Percentiles rank a stretch among this genome's conserved stretches.
These are phyloP conservation scores for Leptopilina clavipes DNA, from an alignment of 1,140 invertebrate species.

Conservation along the genomic window DNA sequence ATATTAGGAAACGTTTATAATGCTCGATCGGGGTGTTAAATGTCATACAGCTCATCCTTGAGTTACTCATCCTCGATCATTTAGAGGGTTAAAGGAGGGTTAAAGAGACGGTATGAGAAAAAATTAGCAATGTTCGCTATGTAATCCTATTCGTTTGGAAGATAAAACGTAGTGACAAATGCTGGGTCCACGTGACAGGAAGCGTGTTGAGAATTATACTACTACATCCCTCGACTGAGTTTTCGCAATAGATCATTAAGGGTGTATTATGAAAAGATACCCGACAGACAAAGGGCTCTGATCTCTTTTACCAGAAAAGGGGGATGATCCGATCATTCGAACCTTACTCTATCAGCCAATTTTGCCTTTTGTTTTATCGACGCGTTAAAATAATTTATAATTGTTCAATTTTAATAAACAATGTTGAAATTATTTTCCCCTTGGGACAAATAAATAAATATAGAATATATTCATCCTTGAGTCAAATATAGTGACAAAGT, in stretches of 20 bases:
- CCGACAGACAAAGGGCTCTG: conserved; percentile 49
- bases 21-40: too few relatives aligned
- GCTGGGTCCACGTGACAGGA: conserved; percentile 66
- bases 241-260: conserved; percentile 69
- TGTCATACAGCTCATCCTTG: too few relatives aligned
- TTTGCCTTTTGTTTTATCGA: too few relatives aligned
- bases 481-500: background rate
- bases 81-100: conserved; percentile 46
- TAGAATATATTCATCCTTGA: too few relatives aligned
- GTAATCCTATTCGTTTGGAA: conserved; percentile 62
- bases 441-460: too few relatives aligned
- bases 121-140: conserved; percentile 66
- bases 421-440: too few relatives aligned
- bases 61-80: too few relatives aligned
- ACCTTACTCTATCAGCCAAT: background rate
- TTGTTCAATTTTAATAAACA: too few relatives aligned
- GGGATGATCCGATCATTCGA: conserved; percentile 39
- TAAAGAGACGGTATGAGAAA: conserved; percentile 62
- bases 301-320: conserved; percentile 47
- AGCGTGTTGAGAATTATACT: conserved; percentile 69
- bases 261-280: conserved; percentile 70
- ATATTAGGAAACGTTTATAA: too few relatives aligned
- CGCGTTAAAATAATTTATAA: too few relatives aligned
- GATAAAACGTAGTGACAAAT: conserved; percentile 59
- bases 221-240: conserved; percentile 58